phyloP scores from a whole-genome alignment of 2,113 vertebrate species.

The Callionymus lyra region DNA sequence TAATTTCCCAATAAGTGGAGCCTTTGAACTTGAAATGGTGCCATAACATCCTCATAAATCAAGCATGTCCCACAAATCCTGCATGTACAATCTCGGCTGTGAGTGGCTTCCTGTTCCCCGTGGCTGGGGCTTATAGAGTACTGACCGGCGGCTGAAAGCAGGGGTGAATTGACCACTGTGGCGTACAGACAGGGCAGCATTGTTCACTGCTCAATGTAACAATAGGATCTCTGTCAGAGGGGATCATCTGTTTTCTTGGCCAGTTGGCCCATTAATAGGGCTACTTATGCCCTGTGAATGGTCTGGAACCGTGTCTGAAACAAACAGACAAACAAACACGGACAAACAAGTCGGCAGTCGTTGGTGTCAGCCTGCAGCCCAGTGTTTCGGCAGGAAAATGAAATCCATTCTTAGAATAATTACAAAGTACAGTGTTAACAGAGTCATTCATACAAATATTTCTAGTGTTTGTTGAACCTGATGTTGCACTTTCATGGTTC shows the following conservation, averaged over 20 bases:
- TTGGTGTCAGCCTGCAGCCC: slow-evolving; percentile 5
- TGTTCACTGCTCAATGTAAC: slow-evolving; percentile 41
- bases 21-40: slow-evolving; percentile 19
- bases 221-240: slow-evolving; percentile 53
- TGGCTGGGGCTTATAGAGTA: slow-evolving; percentile 38
- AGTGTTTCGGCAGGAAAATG: too few relatives aligned
- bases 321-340: slow-evolving; percentile 34
- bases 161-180: slow-evolving; percentile 50
- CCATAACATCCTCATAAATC: slow-evolving; percentile 33
- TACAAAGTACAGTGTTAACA: too few relatives aligned
- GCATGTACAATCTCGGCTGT: slow-evolving; percentile 19
- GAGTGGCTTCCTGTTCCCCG: slow-evolving; percentile 11
- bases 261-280: slow-evolving; percentile 54
- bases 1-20: slow-evolving; percentile 5
- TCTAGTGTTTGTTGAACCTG: too few relatives aligned
- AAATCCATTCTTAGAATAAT: too few relatives aligned
- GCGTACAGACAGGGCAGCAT: slow-evolving; percentile 39
- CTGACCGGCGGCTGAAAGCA: slow-evolving; percentile 38
- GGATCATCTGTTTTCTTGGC: slow-evolving; percentile 65
- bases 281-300: slow-evolving; percentile 49
- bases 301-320: slow-evolving; percentile 38
- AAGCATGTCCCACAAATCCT: slow-evolving; percentile 21
- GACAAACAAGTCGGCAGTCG: slow-evolving; percentile 20
- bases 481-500: too few relatives aligned
- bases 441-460: too few relatives aligned